Evolutionary conservation across 2,888 invertebrate species (phyloP).

Genomic region (Iphiclides podalirius): DNA sequence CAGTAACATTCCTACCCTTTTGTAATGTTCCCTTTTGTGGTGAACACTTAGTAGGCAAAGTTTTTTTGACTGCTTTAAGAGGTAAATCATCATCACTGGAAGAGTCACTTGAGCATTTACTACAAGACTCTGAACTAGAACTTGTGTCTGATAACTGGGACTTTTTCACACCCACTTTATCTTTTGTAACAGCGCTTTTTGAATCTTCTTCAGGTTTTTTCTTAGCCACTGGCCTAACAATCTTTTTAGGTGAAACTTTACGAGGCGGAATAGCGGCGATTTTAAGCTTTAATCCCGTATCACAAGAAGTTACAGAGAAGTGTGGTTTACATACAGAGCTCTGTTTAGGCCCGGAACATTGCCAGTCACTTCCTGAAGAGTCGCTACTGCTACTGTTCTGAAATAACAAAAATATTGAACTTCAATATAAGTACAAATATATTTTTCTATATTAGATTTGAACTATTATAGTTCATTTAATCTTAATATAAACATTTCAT

Average conservation of each 20-base stretch:
- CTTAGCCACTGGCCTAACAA: constrained; percentile 56
- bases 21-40: constrained; percentile 50
- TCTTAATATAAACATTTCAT: too few relatives aligned
- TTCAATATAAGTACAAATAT: too few relatives aligned
- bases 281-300: constrained; percentile 81
- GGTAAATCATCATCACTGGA: constrained; percentile 73
- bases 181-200: constrained; percentile 33
- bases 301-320: constrained; percentile 82
- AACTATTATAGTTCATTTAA: too few relatives aligned
- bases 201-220: constrained; percentile 52
- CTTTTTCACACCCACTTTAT: constrained; percentile 30
- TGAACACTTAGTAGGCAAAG: constrained; percentile 53
- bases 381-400: constrained; percentile 68
- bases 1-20: constrained; percentile 39
- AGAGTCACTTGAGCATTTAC: constrained; percentile 69
- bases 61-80: constrained; percentile 64
- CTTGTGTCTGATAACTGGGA: constrained; percentile 61
- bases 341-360: constrained; percentile 60
- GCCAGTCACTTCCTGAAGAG: constrained; percentile 69
- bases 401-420: too few relatives aligned
- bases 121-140: constrained; percentile 75
- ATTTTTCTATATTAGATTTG: too few relatives aligned
- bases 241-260: constrained; percentile 58
- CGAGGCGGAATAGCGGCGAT: constrained; percentile 81
- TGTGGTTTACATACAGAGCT: constrained; percentile 63